These are phyloP conservation scores for Natrix natrix DNA, from an alignment of 2,797 vertebrate species.

Conservation along the genomic window DNA sequence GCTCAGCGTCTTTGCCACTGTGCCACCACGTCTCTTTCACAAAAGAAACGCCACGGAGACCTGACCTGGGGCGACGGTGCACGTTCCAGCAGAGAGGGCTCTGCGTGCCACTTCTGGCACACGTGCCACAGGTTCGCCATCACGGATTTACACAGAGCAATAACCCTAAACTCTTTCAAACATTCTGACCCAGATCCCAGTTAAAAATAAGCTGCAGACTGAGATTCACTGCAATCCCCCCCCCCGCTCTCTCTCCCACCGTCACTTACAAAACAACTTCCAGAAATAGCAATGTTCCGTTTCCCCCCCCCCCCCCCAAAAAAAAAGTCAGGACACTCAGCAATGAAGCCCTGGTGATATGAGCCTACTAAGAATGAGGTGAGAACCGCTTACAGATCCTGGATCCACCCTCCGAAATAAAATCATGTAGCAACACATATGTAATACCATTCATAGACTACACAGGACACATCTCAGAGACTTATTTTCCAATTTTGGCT, in stretches of 20 bases:
- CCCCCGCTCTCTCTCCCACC: neutral
- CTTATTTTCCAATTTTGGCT: neutral
- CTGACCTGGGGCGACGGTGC: too few relatives aligned
- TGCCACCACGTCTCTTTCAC: too few relatives aligned
- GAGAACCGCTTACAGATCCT: too few relatives aligned
- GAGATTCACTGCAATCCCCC: neutral
- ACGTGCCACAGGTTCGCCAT: too few relatives aligned
- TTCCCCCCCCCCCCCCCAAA: too few relatives aligned
- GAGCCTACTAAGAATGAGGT: too few relatives aligned
- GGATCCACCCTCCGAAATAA: neutral
- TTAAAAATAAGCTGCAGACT: neutral
- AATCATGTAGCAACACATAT: neutral
- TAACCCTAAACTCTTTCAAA: neutral
- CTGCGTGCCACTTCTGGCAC: too few relatives aligned
- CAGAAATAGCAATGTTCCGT: neutral
- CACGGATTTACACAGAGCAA: too few relatives aligned
- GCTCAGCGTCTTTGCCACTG: too few relatives aligned
- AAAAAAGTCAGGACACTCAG: neutral
- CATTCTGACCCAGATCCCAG: neutral
- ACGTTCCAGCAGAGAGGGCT: too few relatives aligned
- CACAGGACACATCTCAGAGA: neutral
- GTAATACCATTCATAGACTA: neutral
- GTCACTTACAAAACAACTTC: neutral
- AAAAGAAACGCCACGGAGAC: too few relatives aligned
- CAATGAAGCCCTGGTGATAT: too few relatives aligned